phyloP scores from a whole-genome alignment of 2,888 invertebrate species.

The Coleophora deauratella region DNA sequence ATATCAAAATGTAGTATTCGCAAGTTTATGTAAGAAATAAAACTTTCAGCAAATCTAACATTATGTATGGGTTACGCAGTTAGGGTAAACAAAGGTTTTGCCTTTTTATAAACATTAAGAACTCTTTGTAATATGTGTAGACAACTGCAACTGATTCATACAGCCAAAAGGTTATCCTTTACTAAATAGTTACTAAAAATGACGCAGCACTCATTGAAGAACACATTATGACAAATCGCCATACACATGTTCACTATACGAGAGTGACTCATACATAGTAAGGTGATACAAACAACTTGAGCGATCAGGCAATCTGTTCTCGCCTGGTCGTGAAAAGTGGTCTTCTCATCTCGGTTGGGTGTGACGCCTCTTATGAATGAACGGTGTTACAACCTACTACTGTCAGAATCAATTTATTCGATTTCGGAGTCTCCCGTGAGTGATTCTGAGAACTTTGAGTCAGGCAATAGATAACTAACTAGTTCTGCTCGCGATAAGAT shows the following conservation, averaged over 20 bases:
- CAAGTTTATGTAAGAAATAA: no score
- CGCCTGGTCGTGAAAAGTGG: constrained; percentile 25
- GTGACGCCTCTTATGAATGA: constrained; percentile 54
- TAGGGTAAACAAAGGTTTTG: no score
- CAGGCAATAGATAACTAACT: constrained; percentile 10
- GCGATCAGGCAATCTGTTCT: constrained; percentile 33
- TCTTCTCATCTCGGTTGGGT: constrained; percentile 40
- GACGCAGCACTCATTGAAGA: constrained; percentile 48
- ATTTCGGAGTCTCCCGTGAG: constrained; percentile 32
- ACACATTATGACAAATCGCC: constrained; percentile 40
- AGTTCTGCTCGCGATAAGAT: no score
- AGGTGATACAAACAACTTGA: constrained; percentile 37
- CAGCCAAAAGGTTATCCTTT: constrained; percentile 27
- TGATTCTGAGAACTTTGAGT: constrained; percentile 31
- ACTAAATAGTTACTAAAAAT: constrained; percentile 35
- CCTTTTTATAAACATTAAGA: no score
- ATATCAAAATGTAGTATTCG: no score
- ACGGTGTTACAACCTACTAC: constrained; percentile 30
- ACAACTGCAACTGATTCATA: no score
- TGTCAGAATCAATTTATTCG: constrained; percentile 30
- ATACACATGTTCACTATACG: constrained; percentile 29
- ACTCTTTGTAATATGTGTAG: no score
- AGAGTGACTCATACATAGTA: constrained; percentile 30
- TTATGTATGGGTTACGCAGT: no score
- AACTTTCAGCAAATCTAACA: no score